Evolutionary conservation across 2,888 invertebrate genomes (phyloP).

Genomic region (Nebria salina): DNA sequence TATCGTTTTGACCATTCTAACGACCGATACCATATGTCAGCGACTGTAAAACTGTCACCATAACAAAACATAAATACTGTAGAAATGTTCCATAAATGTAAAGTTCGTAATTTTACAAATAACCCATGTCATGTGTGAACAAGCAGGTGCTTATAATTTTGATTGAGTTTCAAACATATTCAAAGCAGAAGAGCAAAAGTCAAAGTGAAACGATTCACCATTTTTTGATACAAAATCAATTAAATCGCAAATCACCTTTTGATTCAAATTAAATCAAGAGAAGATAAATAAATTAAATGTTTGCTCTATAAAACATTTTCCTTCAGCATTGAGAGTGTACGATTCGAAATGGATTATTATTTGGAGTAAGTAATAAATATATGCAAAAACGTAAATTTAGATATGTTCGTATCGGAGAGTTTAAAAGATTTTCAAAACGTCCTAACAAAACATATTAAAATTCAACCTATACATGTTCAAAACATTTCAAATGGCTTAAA

Average conservation of each 20-base stretch:
- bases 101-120: neutral
- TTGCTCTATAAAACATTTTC: too few species aligned
- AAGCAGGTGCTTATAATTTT: neutral
- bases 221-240: too few species aligned
- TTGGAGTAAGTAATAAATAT: too few species aligned
- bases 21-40: neutral
- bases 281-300: too few species aligned
- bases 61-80: neutral
- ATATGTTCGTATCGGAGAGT: neutral
- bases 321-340: too few species aligned
- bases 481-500: neutral
- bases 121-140: neutral
- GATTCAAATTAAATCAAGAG: too few species aligned
- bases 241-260: too few species aligned
- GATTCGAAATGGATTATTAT: too few species aligned
- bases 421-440: neutral
- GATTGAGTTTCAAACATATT: neutral
- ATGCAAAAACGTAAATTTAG: neutral
- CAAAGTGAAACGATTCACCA: too few species aligned
- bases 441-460: too few species aligned
- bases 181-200: too few species aligned
- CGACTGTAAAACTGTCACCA: neutral
- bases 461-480: neutral
- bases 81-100: neutral
- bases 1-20: neutral